phyloP scores from a whole-genome alignment of 2,888 invertebrate genomes.

The Cheilosia vernalis region DNA sequence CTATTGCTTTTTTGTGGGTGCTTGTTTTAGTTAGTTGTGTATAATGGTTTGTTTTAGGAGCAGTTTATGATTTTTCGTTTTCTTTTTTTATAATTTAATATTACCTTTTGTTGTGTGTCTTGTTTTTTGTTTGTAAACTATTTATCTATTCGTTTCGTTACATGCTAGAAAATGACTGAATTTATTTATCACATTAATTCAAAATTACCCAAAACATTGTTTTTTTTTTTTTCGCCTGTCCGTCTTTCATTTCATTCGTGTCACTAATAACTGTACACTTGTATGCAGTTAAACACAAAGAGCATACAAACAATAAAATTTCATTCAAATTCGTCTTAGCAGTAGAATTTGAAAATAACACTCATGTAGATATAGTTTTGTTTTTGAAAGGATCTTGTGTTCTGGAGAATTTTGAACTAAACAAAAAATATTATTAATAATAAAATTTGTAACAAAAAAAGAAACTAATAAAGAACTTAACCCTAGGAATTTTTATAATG shows the following conservation, averaged over 20 bases:
- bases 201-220: slow-evolving; percentile 52
- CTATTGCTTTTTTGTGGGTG: slow-evolving; percentile 16
- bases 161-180: slow-evolving; percentile 61
- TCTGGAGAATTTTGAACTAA: slow-evolving; percentile 43
- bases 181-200: slow-evolving; percentile 63
- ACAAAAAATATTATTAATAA: slow-evolving; percentile 31
- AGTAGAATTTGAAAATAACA: background rate
- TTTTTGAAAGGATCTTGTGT: background rate
- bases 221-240: background rate
- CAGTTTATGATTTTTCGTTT: slow-evolving; percentile 1
- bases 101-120: slow-evolving; percentile 3
- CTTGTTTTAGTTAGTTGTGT: slow-evolving; percentile 5
- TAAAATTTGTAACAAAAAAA: slow-evolving; percentile 16
- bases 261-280: background rate
- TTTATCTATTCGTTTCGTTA: slow-evolving; percentile 32
- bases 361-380: background rate
- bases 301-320: background rate
- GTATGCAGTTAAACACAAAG: too few species aligned
- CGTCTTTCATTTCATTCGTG: background rate
- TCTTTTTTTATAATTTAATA: slow-evolving; percentile 10
- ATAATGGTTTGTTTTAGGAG: slow-evolving; percentile 20
- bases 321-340: too few species aligned
- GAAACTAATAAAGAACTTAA: slow-evolving; percentile 38
- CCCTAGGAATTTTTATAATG: slow-evolving; percentile 26
- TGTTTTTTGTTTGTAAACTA: slow-evolving; percentile 12